Conservation (phyloP, 1,140 invertebrate species). For the Penaeus japonicus region DNA sequence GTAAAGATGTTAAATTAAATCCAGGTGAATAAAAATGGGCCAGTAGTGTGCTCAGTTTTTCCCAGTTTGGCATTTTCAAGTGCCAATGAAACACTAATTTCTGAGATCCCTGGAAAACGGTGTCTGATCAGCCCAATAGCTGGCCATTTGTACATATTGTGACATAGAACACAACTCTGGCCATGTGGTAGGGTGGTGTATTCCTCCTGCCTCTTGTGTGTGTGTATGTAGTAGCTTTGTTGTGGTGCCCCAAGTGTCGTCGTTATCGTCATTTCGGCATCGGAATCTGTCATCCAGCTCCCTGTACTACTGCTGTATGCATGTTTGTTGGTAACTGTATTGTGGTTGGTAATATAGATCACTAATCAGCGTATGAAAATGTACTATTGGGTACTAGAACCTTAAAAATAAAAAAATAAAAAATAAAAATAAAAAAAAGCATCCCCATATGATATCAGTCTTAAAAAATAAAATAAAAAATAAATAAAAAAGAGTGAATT, state of each 20-base stretch:
- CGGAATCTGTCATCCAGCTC: constrained; percentile 31
- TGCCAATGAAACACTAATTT: constrained; percentile 25
- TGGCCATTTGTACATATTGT: constrained; percentile 46
- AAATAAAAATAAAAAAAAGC: neutral
- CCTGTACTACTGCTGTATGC: constrained; percentile 49
- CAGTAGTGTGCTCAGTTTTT: no score
- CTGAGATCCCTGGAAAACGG: neutral
- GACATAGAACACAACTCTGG: constrained; percentile 28
- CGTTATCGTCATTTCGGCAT: neutral
- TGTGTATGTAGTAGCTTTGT: constrained; percentile 49
- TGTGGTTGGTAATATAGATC: constrained; percentile 54
- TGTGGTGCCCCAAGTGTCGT: constrained; percentile 26
- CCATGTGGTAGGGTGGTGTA: constrained; percentile 2
- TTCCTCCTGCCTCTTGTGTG: constrained; percentile 26
- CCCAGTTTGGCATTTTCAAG: neutral
- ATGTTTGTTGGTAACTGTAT: constrained; percentile 55
- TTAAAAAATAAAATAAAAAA: constrained; percentile 34
- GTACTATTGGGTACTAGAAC: constrained; percentile 40
- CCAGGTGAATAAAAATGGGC: no score
- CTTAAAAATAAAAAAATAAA: constrained; percentile 13
- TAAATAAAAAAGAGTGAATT: constrained; percentile 14
- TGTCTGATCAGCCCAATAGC: constrained; percentile 19
- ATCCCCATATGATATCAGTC: constrained; percentile 7
- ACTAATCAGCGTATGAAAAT: constrained; percentile 48
- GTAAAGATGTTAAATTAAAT: no score